Percentiles rank a stretch among this genome's conserved stretches.
phyloP scores from a whole-genome alignment of 2,888 invertebrate genomes.

The Strigamia maritima region DNA sequence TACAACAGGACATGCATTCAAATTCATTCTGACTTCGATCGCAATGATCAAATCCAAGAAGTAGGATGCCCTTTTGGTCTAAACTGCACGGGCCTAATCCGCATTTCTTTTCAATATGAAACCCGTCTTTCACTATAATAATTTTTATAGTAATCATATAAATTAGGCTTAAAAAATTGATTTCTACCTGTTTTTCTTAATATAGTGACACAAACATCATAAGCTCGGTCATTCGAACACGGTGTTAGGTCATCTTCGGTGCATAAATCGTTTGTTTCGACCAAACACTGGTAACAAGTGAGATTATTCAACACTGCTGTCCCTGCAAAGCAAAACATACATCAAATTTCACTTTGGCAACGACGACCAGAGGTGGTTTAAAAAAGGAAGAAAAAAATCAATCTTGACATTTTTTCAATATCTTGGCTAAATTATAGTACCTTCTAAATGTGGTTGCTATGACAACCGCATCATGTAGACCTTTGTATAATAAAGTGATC shows the following conservation, averaged over 20 bases:
- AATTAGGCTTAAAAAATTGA: not conserved
- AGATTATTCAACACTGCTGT: slow-evolving; percentile 13
- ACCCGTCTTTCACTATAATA: slow-evolving; percentile 4
- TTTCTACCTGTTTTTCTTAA: slow-evolving; percentile 43
- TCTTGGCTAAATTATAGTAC: not conserved
- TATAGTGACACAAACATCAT: slow-evolving; percentile 45
- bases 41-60: slow-evolving; percentile 45
- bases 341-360: not conserved
- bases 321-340: not conserved
- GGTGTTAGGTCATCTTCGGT: slow-evolving; percentile 43
- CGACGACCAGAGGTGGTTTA: not conserved
- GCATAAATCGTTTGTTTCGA: slow-evolving; percentile 36
- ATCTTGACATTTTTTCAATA: not conserved
- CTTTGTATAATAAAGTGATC: not conserved
- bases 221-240: slow-evolving; percentile 45
- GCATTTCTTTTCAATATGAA: slow-evolving; percentile 44
- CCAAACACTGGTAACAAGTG: slow-evolving; percentile 36
- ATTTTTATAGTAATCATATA: not conserved
- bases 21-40: slow-evolving; percentile 44
- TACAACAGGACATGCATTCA: slow-evolving; percentile 46
- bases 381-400: not conserved
- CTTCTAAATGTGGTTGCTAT: not conserved
- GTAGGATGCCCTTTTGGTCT: slow-evolving; percentile 42
- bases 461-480: not conserved
- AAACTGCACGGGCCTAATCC: slow-evolving; percentile 46